Percentiles rank a stretch among this genome's conserved stretches.
phyloP scores from a whole-genome alignment of 2,888 invertebrate genomes.

The Sepiola atlantica region DNA sequence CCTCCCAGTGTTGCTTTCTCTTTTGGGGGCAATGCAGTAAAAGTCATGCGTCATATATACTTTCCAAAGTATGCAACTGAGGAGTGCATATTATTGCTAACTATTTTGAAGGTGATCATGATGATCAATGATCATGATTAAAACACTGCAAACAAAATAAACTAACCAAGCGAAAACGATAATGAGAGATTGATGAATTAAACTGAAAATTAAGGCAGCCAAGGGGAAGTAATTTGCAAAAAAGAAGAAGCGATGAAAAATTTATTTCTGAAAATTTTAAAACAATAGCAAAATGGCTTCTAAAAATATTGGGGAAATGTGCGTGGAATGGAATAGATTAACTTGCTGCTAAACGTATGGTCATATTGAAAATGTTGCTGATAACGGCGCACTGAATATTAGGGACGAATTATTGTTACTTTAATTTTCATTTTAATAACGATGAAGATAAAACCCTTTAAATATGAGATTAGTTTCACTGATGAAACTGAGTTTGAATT shows the following conservation, averaged over 20 bases:
- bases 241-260: background rate
- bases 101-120: no score
- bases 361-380: background rate
- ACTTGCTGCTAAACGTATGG: background rate
- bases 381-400: background rate
- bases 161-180: background rate
- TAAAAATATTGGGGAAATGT: background rate
- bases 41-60: no score
- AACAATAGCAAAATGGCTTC: background rate
- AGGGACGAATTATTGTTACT: background rate
- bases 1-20: no score
- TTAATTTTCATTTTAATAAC: background rate
- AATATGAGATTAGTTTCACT: background rate
- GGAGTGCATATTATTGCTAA: no score
- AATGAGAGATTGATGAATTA: background rate
- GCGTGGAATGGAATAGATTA: background rate
- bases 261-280: background rate
- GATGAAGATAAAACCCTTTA: background rate
- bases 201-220: background rate
- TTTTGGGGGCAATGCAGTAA: no score
- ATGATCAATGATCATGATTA: no score
- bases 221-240: background rate
- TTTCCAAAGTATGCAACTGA: no score
- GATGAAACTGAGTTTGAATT: background rate
- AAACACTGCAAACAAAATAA: background rate